Evolutionary conservation across 1,140 invertebrate species (phyloP).

Genomic region (Protaetia brevitarsis): DNA sequence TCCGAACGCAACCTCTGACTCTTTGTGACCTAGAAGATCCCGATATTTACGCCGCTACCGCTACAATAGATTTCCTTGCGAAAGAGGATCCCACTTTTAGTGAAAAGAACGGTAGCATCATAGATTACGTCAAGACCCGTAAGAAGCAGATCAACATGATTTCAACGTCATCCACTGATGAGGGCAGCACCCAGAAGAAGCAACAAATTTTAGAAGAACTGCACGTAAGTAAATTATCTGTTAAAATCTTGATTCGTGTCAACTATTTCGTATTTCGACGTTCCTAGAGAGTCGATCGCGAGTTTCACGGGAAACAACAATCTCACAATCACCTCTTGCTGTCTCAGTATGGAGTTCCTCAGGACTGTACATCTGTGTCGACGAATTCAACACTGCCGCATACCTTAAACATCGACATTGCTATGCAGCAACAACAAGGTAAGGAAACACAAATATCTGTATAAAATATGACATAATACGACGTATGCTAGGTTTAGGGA

Average conservation of each 20-base stretch:
- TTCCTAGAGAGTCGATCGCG: constrained; percentile 67
- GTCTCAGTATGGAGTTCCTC: constrained; percentile 47
- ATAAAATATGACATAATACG: background rate
- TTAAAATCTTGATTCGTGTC: background rate
- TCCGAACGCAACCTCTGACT: constrained; percentile 50
- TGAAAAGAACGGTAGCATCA: constrained; percentile 42
- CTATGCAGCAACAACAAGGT: constrained; percentile 44
- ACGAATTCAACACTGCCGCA: constrained; percentile 39
- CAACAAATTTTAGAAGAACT: constrained; percentile 77
- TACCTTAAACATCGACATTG: constrained; percentile 45
- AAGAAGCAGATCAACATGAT: constrained; percentile 39
- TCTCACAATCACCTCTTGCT: constrained; percentile 44
- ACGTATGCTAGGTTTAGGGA: constrained; percentile 30
- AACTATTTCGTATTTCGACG: constrained; percentile 13
- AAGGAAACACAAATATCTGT: background rate
- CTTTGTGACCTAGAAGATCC: constrained; percentile 41
- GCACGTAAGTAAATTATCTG: constrained; percentile 53
- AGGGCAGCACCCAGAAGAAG: constrained; percentile 70
- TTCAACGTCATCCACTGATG: constrained; percentile 52
- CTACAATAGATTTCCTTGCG: constrained; percentile 43
- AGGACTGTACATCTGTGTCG: constrained; percentile 42
- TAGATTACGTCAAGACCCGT: constrained; percentile 46
- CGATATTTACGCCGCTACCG: constrained; percentile 40
- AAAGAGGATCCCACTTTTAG: constrained; percentile 42
- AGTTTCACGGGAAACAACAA: constrained; percentile 63